A percentile compares a stretch with the other conserved stretches of the same genome.
Conservation (phyloP, 2,888 invertebrate species). For the Mylabris sibirica region DNA sequence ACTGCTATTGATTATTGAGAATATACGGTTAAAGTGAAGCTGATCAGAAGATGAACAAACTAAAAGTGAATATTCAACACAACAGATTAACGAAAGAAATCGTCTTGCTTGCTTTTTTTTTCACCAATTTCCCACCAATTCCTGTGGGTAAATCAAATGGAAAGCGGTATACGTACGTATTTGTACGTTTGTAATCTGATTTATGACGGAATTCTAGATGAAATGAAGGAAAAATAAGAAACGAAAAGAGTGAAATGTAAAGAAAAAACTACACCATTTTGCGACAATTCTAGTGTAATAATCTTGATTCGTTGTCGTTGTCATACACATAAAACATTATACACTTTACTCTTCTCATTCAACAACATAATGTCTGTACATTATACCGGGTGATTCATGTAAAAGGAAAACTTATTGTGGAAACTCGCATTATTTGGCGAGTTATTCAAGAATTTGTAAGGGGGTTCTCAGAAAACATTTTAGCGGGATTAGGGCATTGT, state of each 20-base stretch:
- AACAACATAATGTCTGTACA: too few species aligned
- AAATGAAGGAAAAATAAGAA: background rate
- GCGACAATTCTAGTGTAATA: background rate
- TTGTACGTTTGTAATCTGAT: background rate
- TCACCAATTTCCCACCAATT: background rate
- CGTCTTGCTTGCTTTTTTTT: background rate
- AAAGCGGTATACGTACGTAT: too few species aligned
- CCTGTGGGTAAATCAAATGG: background rate
- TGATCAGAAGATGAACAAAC: background rate
- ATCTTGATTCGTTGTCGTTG: conserved; percentile 1
- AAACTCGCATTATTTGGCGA: too few species aligned
- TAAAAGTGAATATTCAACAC: too few species aligned
- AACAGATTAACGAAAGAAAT: background rate
- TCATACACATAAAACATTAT: background rate
- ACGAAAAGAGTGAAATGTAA: background rate
- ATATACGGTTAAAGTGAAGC: too few species aligned
- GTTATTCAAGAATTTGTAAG: too few species aligned
- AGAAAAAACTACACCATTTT: background rate
- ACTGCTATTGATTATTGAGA: background rate
- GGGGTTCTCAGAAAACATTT: too few species aligned
- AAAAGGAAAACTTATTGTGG: too few species aligned
- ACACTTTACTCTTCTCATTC: too few species aligned
- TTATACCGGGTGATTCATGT: too few species aligned
- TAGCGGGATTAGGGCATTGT: too few species aligned
- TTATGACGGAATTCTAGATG: background rate